Evolutionary conservation across 1,140 invertebrate species (phyloP).

Genomic region (Lerema accius): DNA sequence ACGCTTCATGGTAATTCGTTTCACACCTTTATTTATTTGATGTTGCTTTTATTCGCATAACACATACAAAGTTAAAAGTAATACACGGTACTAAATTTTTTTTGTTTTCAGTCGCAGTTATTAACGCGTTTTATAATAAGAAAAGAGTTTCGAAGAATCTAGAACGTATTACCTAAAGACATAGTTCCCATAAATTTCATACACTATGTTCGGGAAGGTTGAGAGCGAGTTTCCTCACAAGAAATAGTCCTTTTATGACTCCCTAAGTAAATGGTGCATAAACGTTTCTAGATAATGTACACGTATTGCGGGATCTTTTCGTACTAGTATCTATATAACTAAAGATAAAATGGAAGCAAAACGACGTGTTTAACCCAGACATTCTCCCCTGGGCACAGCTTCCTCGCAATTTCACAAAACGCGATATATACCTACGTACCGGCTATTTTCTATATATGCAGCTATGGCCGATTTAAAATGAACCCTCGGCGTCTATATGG

Average conservation of each 20-base stretch:
- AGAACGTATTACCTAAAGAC: background rate
- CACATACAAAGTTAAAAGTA: no score
- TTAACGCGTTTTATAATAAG: no score
- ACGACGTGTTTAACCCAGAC: slow-evolving; percentile 75
- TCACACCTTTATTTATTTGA: slow-evolving; percentile 22
- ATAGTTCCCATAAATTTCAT: background rate
- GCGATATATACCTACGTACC: slow-evolving; percentile 32
- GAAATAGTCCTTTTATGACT: slow-evolving; percentile 23
- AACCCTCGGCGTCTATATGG: slow-evolving; percentile 41
- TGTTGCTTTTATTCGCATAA: no score
- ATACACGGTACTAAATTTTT: no score
- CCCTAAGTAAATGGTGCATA: slow-evolving; percentile 47
- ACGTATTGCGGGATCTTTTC: slow-evolving; percentile 37
- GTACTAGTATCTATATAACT: slow-evolving; percentile 46
- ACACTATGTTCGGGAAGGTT: background rate
- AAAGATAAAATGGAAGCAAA: slow-evolving; percentile 66
- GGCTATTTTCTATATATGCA: slow-evolving; percentile 24
- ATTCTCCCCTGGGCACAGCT: slow-evolving; percentile 67
- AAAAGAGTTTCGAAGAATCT: no score
- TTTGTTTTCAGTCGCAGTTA: no score
- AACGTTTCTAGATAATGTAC: slow-evolving; percentile 49
- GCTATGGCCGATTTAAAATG: slow-evolving; percentile 54
- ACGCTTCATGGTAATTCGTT: slow-evolving; percentile 18
- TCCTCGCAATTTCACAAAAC: slow-evolving; percentile 78
- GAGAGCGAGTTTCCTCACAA: slow-evolving; percentile 8